phyloP scores from a whole-genome alignment of 2,113 vertebrate genomes.

The Phasianus colchicus region DNA sequence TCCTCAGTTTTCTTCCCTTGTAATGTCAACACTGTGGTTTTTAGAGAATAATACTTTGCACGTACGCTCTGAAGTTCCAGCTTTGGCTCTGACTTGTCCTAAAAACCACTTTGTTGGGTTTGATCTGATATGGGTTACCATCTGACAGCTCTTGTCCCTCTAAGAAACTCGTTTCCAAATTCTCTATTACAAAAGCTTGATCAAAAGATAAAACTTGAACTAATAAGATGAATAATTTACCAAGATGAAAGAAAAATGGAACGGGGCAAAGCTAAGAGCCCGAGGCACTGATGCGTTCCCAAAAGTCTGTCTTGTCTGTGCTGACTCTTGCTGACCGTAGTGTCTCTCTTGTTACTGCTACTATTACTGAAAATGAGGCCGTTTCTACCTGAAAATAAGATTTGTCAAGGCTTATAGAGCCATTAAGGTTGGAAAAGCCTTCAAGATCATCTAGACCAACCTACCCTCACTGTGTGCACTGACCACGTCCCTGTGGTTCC shows the following conservation, averaged over 20 bases:
- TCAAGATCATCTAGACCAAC: no score
- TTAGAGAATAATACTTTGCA: slow-evolving; percentile 47
- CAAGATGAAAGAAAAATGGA: slow-evolving; percentile 35
- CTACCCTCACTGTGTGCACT: no score
- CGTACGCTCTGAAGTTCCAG: not conserved
- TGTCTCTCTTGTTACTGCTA: not conserved
- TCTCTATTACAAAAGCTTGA: not conserved
- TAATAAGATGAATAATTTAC: slow-evolving; percentile 27
- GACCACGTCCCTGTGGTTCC: no score
- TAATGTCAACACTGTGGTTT: slow-evolving; percentile 66
- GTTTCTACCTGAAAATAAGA: not conserved
- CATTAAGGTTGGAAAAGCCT: not conserved
- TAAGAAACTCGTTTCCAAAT: slow-evolving; percentile 57
- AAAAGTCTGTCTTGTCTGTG: not conserved
- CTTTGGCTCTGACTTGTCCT: slow-evolving; percentile 44
- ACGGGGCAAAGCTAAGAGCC: not conserved
- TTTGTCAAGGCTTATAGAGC: no score
- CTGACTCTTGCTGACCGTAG: not conserved
- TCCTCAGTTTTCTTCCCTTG: slow-evolving; percentile 39
- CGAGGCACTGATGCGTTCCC: not conserved
- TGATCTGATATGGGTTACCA: not conserved
- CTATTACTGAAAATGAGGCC: not conserved
- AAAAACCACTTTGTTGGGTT: not conserved
- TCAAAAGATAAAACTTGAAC: slow-evolving; percentile 34
- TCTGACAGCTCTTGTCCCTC: slow-evolving; percentile 52